Conservation (phyloP, 2,888 invertebrate species). For the Lochmaea crataegi region DNA sequence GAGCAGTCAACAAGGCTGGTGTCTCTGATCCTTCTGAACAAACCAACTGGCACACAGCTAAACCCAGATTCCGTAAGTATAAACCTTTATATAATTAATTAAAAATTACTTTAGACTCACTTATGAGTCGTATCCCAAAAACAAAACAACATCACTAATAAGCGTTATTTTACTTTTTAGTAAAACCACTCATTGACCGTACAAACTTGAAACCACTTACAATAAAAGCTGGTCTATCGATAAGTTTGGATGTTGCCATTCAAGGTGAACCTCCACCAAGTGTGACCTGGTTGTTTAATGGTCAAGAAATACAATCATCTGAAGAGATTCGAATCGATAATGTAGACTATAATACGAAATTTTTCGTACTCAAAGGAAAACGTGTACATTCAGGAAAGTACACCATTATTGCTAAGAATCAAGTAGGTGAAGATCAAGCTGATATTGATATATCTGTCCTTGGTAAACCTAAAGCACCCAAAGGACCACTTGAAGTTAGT, state of each 20-base stretch:
- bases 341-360: constrained; percentile 91
- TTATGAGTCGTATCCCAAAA: not conserved
- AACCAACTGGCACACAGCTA: constrained; percentile 91
- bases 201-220: constrained; percentile 86
- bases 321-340: constrained; percentile 80
- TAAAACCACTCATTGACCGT: constrained; percentile 94
- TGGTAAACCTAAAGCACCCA: constrained; percentile 81
- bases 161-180: constrained; percentile 66
- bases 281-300: constrained; percentile 89
- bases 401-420: constrained; percentile 89
- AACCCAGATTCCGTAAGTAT: constrained; percentile 86
- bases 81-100: not conserved
- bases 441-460: constrained; percentile 88
- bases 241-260: constrained; percentile 88
- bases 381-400: constrained; percentile 89
- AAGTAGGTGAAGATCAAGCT: constrained; percentile 92
- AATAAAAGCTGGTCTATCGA: constrained; percentile 89
- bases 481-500: constrained; percentile 88
- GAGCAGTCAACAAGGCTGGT: constrained; percentile 97
- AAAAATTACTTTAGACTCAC: not conserved
- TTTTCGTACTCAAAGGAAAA: constrained; percentile 85
- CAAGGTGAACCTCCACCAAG: constrained; percentile 95
- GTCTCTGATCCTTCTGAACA: constrained; percentile 92
- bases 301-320: constrained; percentile 71
- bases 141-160: not conserved